These are phyloP conservation scores for Shargacucullia verbasci DNA, from an alignment of 2,888 invertebrate genomes.

Conservation along the genomic window DNA sequence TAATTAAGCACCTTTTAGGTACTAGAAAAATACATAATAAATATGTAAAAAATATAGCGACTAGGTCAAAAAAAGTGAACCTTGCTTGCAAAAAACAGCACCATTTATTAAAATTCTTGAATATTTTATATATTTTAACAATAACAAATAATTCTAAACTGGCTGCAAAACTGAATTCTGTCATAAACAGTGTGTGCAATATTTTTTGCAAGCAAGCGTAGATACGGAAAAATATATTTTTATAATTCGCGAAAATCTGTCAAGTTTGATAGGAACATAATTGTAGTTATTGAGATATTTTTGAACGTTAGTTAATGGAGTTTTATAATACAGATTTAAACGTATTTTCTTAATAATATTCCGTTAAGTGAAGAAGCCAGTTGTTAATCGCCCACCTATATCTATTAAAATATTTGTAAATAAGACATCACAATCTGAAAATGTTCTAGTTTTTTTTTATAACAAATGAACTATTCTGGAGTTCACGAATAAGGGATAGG, in stretches of 20 bases:
- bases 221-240: conserved; percentile 42
- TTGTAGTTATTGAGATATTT: conserved; percentile 37
- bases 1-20: conserved; percentile 50
- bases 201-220: conserved; percentile 52
- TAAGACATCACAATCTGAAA: too few relatives aligned
- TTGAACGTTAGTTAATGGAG: conserved; percentile 16
- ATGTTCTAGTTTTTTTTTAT: too few relatives aligned
- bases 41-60: conserved; percentile 42
- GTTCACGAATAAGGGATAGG: too few relatives aligned
- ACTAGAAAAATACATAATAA: conserved; percentile 37
- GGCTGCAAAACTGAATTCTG: conserved; percentile 7
- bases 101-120: background rate
- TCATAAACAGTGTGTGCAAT: conserved; percentile 12
- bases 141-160: conserved; percentile 17
- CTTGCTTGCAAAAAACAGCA: conserved; percentile 51
- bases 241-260: conserved; percentile 37
- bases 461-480: too few relatives aligned
- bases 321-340: conserved; percentile 25
- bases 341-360: conserved; percentile 32
- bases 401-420: background rate
- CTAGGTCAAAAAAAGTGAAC: conserved; percentile 50
- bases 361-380: conserved; percentile 33
- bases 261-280: conserved; percentile 54
- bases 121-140: conserved; percentile 5
- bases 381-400: conserved; percentile 42